Conservation (phyloP, 2,797 vertebrate genomes). For the Scolopax rusticola region DNA sequence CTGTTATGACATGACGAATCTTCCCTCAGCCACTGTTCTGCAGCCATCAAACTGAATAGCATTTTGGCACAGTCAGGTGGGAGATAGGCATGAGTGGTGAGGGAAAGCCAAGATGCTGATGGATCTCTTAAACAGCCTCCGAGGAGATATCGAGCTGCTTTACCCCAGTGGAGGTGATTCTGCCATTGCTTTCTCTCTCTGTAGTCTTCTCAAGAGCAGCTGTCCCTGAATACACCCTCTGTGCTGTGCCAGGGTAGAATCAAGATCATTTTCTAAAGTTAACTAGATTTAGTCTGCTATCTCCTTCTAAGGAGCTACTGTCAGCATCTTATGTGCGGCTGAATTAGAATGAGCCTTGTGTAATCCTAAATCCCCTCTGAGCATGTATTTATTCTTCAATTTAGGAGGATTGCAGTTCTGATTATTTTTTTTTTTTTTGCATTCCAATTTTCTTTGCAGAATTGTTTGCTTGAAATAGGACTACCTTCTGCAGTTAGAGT, state of each 20-base stretch:
- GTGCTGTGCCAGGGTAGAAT: background rate
- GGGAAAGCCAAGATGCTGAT: slow-evolving; percentile 18
- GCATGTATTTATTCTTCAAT: slow-evolving; percentile 35
- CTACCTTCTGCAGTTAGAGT: background rate
- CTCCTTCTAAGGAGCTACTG: slow-evolving; percentile 54
- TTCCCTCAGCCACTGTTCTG: background rate
- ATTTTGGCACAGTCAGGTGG: slow-evolving; percentile 28
- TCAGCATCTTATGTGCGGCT: background rate
- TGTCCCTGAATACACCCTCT: slow-evolving; percentile 29
- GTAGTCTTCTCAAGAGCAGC: slow-evolving; percentile 7
- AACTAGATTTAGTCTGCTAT: slow-evolving; percentile 33
- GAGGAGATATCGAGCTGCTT: slow-evolving; percentile 17
- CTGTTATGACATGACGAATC: background rate
- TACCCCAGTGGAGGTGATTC: background rate
- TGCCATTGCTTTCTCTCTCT: background rate
- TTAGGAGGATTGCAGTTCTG: slow-evolving; percentile 9
- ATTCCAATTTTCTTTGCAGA: slow-evolving; percentile 26
- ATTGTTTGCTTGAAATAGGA: background rate
- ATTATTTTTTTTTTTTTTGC: background rate
- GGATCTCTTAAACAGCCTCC: background rate
- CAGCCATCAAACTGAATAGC: background rate
- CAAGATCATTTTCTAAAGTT: slow-evolving; percentile 40
- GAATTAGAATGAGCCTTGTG: slow-evolving; percentile 45
- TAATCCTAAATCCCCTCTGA: slow-evolving; percentile 45
- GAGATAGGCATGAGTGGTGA: background rate